These are phyloP conservation scores for Nothocercus julius DNA, from an alignment of 2,113 vertebrate genomes.

Conservation along the genomic window DNA sequence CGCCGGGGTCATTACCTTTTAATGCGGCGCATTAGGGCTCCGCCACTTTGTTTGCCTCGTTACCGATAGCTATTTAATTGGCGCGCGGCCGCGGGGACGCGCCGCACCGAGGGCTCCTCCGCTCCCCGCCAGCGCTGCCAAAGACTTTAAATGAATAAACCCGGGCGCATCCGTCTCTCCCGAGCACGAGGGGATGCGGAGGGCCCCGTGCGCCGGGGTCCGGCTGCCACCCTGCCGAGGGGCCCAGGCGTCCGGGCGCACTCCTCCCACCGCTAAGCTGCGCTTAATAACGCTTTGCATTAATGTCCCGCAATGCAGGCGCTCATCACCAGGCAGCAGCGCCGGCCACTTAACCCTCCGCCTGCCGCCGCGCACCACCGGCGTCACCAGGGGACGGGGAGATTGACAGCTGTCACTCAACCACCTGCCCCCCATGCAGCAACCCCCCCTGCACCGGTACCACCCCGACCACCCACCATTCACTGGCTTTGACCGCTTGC, in stretches of 20 bases:
- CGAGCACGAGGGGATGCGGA: rapidly evolving
- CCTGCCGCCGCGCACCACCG: rapidly evolving
- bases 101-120: neutral
- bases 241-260: rapidly evolving
- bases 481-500: no score
- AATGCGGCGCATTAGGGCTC: constrained; percentile 38
- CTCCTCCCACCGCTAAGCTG: neutral
- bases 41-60: constrained; percentile 34
- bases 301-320: constrained; percentile 4
- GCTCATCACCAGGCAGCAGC: neutral
- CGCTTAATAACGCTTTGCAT: neutral
- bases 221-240: rapidly evolving
- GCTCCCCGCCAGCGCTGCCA: neutral
- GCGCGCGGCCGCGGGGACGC: neutral
- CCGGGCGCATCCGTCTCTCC: rapidly evolving
- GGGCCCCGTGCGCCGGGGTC: neutral
- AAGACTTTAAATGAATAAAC: neutral
- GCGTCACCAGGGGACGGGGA: neutral
- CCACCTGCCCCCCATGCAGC: rapidly evolving
- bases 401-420: constrained; percentile 42
- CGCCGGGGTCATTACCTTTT: constrained; percentile 69
- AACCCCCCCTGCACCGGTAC: no score
- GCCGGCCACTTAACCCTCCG: neutral
- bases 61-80: constrained; percentile 74
- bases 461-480: no score